Base-by-base conservation (phyloP, 2,888 invertebrate species). In the Ecdyonurus torrentis region DNA sequence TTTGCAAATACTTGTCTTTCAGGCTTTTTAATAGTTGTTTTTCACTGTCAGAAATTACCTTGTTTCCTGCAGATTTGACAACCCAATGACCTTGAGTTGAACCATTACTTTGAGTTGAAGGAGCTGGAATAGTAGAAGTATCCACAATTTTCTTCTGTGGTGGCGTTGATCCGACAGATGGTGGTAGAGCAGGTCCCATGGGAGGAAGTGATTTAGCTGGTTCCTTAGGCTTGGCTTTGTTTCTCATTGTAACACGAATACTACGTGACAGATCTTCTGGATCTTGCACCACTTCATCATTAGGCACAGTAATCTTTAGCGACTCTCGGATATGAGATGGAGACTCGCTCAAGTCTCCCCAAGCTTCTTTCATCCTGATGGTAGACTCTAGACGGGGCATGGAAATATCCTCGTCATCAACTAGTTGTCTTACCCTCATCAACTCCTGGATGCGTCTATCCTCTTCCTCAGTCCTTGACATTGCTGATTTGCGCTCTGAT, bases 401-500 rank as follows among this genome's bases (percentile, higher is more conserved):
- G 63, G 70, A 71, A 15, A 37, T 15, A 37, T 37, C 37, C 37
- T 37, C 37, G 15, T 37, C 37, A 37, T 37, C 37, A 5, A 37
- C 37, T 10, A 37, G 37, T 15, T 37, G 5, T 5, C 37, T 5
- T 37, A 37, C 37, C 15, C 37, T 5, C 15, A 15, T 15, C 37
- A 37, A 15, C 15, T 37, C 37, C 37, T 37, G 37, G 7, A 37
- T 37, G 37, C 37, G 37, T 10, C 37, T 5, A 10, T 37, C 37
- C 61, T 74, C 73, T 50, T 74, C 73, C 1, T 72, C 71, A 52
- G 73, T 72, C 61, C 72, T 73, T 68, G 82, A 82, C 65, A 82
- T 81, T 0, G 86, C 84, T 68, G 84, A 84, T 69, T 87, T 89
- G 2, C 91, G 79, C 73, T 90, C 90, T 7, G 85, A 85, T 77